Evolutionary conservation across 2,888 invertebrate species (phyloP).

Genomic region (Psococerastis gibbosa): DNA sequence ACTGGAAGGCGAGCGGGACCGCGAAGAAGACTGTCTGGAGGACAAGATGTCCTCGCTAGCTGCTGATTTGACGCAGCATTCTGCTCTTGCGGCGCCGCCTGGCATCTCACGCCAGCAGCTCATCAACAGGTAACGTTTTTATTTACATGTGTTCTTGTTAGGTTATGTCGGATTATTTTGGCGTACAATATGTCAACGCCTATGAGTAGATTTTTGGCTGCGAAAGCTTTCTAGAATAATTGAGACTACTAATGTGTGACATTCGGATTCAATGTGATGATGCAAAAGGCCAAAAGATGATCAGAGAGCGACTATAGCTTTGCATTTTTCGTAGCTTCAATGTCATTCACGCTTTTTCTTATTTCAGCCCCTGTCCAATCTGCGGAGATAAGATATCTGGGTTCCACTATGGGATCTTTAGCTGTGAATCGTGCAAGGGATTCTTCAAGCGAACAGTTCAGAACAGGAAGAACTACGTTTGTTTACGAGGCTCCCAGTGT

Average conservation of each 20-base stretch:
- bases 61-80: constrained; percentile 23
- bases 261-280: too few relatives aligned
- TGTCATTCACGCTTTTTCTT: constrained; percentile 9
- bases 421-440: constrained; percentile 94
- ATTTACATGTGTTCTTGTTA: too few relatives aligned
- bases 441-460: constrained; percentile 98
- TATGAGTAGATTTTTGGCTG: too few relatives aligned
- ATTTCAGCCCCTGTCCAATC: constrained; percentile 72
- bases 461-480: constrained; percentile 92
- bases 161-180: too few relatives aligned
- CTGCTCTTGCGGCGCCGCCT: constrained; percentile 37
- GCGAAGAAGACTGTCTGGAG: constrained; percentile 18
- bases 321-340: too few relatives aligned
- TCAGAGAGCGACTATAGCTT: too few relatives aligned
- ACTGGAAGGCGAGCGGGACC: constrained; percentile 15
- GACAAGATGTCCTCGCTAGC: constrained; percentile 21
- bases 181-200: too few relatives aligned
- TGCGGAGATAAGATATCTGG: constrained; percentile 92
- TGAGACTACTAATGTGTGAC: too few relatives aligned
- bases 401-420: constrained; percentile 95
- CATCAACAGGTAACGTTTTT: constrained; percentile 43
- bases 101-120: constrained; percentile 77
- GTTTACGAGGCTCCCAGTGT: constrained; percentile 75
- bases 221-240: too few relatives aligned
- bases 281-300: too few relatives aligned